Evolutionary conservation across 1,140 invertebrate genomes (phyloP).

Genomic region (Drosophila busckii): DNA sequence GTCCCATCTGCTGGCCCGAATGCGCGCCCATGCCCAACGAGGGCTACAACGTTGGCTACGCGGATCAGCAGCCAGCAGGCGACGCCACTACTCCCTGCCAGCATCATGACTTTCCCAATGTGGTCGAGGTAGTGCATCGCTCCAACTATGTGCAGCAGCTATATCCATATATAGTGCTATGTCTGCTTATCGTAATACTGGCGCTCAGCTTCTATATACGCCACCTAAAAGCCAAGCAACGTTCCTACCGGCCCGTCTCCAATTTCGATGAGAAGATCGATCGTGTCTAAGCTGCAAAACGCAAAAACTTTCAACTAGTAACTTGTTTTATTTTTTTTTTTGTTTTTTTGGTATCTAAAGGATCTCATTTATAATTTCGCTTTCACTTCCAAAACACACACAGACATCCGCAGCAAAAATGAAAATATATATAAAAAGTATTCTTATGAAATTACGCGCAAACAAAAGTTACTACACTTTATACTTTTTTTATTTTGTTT

Average conservation of each 20-base stretch:
- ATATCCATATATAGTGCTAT: constrained; percentile 8
- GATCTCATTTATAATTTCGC: constrained; percentile 72
- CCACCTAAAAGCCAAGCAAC: constrained; percentile 61
- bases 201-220: constrained; percentile 18
- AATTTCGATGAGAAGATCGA: constrained; percentile 65
- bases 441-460: constrained; percentile 65
- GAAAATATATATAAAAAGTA: too few species aligned
- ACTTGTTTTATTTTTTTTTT: constrained; percentile 14
- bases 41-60: constrained; percentile 30
- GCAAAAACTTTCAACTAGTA: constrained; percentile 3
- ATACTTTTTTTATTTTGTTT: too few species aligned
- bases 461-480: constrained; percentile 38
- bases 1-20: constrained; percentile 69
- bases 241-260: constrained; percentile 72
- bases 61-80: constrained; percentile 18
- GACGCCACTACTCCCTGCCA: constrained; percentile 18
- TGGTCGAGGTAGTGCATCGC: constrained; percentile 35
- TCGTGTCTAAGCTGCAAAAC: neutral
- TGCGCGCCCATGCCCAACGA: constrained; percentile 56
- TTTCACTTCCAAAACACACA: constrained; percentile 40
- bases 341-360: constrained; percentile 60
- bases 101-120: constrained; percentile 36
- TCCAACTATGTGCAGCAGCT: neutral
- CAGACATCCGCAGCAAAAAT: constrained; percentile 56
- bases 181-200: constrained; percentile 6